Conservation (phyloP, 2,113 vertebrate genomes). For the Prolemur simus region DNA sequence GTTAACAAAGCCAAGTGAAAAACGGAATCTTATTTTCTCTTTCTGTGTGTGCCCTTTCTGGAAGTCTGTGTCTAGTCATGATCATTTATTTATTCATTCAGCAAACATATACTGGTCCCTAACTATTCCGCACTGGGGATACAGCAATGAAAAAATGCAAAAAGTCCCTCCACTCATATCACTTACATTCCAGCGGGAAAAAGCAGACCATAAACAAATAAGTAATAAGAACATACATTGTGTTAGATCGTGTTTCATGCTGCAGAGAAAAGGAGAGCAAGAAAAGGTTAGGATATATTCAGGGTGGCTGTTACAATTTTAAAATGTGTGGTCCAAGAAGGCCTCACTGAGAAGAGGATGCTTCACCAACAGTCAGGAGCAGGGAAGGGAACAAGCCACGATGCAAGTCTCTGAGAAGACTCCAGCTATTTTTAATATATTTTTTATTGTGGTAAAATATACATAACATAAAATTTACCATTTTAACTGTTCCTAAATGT, state of each 20-base stretch:
- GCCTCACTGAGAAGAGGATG: background rate
- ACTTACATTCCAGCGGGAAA: background rate
- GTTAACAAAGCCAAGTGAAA: background rate
- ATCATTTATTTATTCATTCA: constrained; percentile 4
- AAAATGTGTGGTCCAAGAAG: background rate
- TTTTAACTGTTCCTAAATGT: background rate
- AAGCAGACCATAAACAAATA: constrained; percentile 1
- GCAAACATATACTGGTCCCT: background rate
- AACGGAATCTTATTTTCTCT: background rate
- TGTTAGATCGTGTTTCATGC: background rate
- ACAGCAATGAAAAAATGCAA: background rate
- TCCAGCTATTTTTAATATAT: background rate
- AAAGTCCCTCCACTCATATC: background rate
- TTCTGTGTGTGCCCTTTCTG: background rate
- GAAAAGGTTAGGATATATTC: background rate
- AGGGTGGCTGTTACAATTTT: background rate
- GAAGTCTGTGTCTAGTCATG: background rate
- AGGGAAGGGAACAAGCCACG: background rate
- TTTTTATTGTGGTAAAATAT: background rate
- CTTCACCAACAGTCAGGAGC: background rate
- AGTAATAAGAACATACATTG: background rate
- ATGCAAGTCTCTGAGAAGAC: background rate
- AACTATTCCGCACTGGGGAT: background rate
- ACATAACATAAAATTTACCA: background rate
- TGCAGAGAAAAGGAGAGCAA: background rate